Evolutionary conservation across 2,888 invertebrate genomes (phyloP).

Genomic region (Dione vanillae): DNA sequence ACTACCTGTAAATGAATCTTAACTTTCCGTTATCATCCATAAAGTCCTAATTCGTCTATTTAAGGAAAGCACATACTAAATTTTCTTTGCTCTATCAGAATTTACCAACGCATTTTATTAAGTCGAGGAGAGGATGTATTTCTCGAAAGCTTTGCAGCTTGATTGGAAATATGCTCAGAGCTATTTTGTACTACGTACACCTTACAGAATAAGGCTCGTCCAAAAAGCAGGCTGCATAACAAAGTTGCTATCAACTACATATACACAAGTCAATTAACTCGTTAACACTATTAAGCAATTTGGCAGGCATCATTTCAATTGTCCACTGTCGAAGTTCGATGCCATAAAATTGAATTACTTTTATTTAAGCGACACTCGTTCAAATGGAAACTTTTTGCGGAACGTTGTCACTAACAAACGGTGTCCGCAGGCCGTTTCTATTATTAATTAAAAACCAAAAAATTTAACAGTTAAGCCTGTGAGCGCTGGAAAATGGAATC

Average conservation of each 20-base stretch:
- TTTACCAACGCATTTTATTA: conserved; percentile 80
- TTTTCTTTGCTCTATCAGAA: conserved; percentile 51
- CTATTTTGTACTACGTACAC: conserved; percentile 54
- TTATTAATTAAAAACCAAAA: conserved; percentile 79
- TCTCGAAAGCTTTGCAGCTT: conserved; percentile 71
- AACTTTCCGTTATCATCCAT: rapidly evolving
- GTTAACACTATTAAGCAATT: conserved; percentile 49
- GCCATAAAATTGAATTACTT: conserved; percentile 56
- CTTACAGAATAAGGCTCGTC: background rate
- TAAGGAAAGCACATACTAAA: conserved; percentile 35
- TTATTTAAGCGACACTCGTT: conserved; percentile 48
- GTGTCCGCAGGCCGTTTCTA: conserved; percentile 55
- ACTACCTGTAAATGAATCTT: conserved; percentile 34
- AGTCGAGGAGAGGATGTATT: conserved; percentile 68
- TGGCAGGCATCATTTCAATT: conserved; percentile 45
- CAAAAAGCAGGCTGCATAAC: conserved; percentile 28
- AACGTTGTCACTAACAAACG: conserved; percentile 58
- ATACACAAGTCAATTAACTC: conserved; percentile 44
- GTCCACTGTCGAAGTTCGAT: conserved; percentile 41
- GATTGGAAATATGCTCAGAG: conserved; percentile 80
- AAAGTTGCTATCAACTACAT: conserved; percentile 41
- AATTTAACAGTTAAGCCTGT: conserved; percentile 67
- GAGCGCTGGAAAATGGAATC: conserved; percentile 70
- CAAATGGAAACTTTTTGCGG: conserved; percentile 60
- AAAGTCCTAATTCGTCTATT: conserved; percentile 43